Evolutionary conservation across 1,140 invertebrate genomes (phyloP).

Genomic region (Drosophila kohkoa): DNA sequence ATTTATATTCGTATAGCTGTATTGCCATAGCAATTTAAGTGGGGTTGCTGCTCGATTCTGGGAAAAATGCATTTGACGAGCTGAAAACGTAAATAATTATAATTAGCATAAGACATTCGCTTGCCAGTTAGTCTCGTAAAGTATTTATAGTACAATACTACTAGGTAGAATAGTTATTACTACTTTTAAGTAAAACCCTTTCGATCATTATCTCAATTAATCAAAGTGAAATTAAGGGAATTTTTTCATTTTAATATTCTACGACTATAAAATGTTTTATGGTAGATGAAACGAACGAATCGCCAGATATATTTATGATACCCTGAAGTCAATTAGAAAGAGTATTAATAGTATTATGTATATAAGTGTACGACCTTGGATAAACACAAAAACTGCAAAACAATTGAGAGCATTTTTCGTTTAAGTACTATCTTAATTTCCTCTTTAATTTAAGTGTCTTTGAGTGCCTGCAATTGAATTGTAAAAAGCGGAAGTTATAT

Average conservation of each 20-base stretch:
- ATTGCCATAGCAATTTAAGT: conserved; percentile 9
- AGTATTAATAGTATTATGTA: too few relatives aligned
- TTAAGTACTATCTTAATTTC: neutral
- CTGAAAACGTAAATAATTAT: conserved; percentile 16
- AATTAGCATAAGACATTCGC: conserved; percentile 38
- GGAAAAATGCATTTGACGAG: conserved; percentile 14
- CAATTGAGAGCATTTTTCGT: neutral
- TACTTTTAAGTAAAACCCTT: neutral
- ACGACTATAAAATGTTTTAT: neutral
- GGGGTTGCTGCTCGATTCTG: conserved; percentile 18
- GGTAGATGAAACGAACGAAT: neutral
- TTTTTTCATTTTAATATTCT: neutral
- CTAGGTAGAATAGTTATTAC: neutral
- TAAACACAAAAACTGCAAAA: neutral
- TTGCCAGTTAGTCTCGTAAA: neutral
- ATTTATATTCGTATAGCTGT: neutral
- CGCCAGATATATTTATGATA: too few relatives aligned
- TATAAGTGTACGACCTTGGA: too few relatives aligned
- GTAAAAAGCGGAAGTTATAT: conserved; percentile 31
- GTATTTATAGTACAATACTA: neutral
- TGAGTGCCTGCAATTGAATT: conserved; percentile 2
- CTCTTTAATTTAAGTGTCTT: conserved; percentile 1
- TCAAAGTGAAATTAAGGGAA: neutral
- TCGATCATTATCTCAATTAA: neutral
- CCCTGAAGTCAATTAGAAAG: too few relatives aligned